phyloP scores from a whole-genome alignment of 2,797 vertebrate genomes.

The Orestias chungarensis region DNA sequence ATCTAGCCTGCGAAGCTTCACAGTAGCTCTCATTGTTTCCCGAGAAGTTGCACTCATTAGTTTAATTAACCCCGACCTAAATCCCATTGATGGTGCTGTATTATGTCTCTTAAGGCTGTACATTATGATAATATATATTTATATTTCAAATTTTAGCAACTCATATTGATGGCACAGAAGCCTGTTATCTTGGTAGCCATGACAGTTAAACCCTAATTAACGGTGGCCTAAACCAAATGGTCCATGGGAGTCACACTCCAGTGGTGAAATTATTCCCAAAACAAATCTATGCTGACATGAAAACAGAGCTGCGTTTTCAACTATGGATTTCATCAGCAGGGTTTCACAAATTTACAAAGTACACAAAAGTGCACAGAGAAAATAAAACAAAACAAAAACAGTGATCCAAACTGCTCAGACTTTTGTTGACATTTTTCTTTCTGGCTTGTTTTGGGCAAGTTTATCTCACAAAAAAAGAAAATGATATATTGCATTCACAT shows the following conservation, averaged over 20 bases:
- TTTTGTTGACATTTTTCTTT: background rate
- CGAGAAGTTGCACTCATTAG: conserved; percentile 25
- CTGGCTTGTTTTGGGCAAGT: background rate
- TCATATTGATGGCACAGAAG: conserved; percentile 15
- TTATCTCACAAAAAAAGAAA: background rate
- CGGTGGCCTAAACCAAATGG: background rate
- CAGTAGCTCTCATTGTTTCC: conserved; percentile 9
- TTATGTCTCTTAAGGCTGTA: conserved; percentile 10
- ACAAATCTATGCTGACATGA: background rate
- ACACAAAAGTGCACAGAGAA: background rate
- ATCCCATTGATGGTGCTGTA: conserved; percentile 12
- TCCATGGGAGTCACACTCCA: background rate
- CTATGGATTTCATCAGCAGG: background rate
- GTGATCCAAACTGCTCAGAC: background rate
- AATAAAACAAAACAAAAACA: background rate
- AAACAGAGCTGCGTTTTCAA: background rate
- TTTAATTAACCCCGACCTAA: conserved; percentile 31
- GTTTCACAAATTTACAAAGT: background rate
- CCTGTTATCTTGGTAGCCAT: background rate
- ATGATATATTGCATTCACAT: background rate
- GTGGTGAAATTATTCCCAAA: background rate
- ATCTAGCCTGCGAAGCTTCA: conserved; percentile 24
- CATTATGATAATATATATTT: conserved; percentile 13
- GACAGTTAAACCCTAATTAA: conserved; percentile 6
- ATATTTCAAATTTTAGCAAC: conserved; percentile 16